Evolutionary conservation across 2,113 vertebrate species (phyloP).

Genomic region (Sylvietta virens): DNA sequence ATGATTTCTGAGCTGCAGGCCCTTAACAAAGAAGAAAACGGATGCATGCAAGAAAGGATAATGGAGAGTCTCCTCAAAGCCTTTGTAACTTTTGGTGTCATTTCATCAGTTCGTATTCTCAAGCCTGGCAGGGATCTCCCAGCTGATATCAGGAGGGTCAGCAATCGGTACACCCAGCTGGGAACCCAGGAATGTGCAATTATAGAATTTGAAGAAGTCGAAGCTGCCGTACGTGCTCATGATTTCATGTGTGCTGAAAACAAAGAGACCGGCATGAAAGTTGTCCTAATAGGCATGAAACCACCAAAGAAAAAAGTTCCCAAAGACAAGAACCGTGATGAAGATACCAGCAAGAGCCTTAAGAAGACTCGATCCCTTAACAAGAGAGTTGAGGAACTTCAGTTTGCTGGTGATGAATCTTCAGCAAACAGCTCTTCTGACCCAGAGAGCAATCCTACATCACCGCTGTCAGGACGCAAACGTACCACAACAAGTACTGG

Average conservation of each 20-base stretch:
- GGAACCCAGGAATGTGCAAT: slow-evolving; percentile 89
- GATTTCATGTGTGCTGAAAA: slow-evolving; percentile 76
- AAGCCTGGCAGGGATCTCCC: slow-evolving; percentile 91
- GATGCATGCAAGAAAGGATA: slow-evolving; percentile 81
- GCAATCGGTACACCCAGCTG: slow-evolving; percentile 84
- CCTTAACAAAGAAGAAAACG: slow-evolving; percentile 62
- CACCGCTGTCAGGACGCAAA: slow-evolving; percentile 82
- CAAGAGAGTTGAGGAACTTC: slow-evolving; percentile 89
- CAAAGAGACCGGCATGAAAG: slow-evolving; percentile 76
- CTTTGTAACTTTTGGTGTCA: slow-evolving; percentile 86
- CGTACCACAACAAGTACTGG: slow-evolving; percentile 64
- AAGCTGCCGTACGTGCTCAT: slow-evolving; percentile 87
- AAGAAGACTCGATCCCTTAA: slow-evolving; percentile 85
- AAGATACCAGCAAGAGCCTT: slow-evolving; percentile 63
- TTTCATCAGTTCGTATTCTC: slow-evolving; percentile 89
- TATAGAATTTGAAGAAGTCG: slow-evolving; percentile 94
- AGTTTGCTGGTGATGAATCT: slow-evolving; percentile 86
- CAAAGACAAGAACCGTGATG: slow-evolving; percentile 81
- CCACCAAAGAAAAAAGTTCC: slow-evolving; percentile 92
- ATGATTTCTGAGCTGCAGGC: slow-evolving; percentile 77
- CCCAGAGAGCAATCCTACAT: slow-evolving; percentile 89
- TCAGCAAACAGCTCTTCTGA: slow-evolving; percentile 95
- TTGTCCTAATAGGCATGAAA: slow-evolving; percentile 89
- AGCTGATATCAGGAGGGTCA: slow-evolving; percentile 86
- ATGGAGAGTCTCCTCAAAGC: slow-evolving; percentile 94